A percentile compares a stretch with the other conserved stretches of the same genome.
phyloP scores from a whole-genome alignment of 2,797 vertebrate species.

The Alectoris magna region DNA sequence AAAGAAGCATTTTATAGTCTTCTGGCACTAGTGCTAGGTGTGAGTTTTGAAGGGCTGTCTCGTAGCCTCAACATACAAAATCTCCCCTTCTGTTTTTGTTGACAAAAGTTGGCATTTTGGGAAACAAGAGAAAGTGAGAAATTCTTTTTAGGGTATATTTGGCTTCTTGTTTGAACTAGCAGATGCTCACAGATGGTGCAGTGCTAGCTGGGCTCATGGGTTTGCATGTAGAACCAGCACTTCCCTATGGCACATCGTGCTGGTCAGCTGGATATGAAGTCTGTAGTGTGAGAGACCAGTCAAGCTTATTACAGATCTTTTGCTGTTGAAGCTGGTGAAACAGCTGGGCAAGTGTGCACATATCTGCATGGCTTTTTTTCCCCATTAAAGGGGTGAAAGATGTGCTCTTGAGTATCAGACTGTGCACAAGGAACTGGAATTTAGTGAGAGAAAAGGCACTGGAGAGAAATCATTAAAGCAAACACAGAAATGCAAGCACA shows the following conservation, averaged over 20 bases:
- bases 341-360: not conserved
- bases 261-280: not conserved
- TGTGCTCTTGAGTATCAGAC: not conserved
- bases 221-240: not conserved
- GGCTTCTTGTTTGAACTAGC: not conserved
- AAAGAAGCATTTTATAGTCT: not conserved
- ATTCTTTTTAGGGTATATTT: not conserved
- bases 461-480: not conserved
- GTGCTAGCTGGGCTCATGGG: not conserved
- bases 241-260: not conserved
- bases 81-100: not conserved
- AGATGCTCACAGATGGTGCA: not conserved
- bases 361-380: fast-evolving
- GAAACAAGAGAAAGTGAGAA: not conserved
- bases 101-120: not conserved
- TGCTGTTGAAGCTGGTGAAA: not conserved
- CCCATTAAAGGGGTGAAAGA: not conserved
- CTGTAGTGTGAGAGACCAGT: not conserved
- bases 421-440: not conserved
- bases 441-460: not conserved
- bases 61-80: not conserved
- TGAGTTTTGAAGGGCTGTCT: not conserved
- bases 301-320: not conserved
- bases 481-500: not conserved
- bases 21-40: not conserved